Percentiles rank a stretch among this genome's conserved stretches.
phyloP scores from a whole-genome alignment of 2,797 vertebrate species.

The Glossophaga mutica region DNA sequence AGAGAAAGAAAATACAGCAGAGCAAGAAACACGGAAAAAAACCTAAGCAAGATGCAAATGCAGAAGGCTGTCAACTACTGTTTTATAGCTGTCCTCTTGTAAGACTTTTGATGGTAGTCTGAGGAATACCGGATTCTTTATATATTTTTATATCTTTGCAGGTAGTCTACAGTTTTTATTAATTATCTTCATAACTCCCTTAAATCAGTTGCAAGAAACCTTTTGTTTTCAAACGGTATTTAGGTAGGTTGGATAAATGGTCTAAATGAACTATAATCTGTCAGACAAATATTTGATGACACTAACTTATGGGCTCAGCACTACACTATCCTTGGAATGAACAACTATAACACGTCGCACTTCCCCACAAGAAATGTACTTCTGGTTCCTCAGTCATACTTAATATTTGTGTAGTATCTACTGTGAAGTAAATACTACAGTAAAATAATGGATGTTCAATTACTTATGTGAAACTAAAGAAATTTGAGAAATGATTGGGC shows the following conservation, averaged over 20 bases:
- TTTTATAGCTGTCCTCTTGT: neutral
- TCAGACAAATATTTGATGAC: neutral
- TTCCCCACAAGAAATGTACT: neutral
- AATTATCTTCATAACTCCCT: neutral
- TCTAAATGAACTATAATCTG: neutral
- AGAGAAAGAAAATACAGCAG: neutral
- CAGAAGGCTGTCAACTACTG: neutral
- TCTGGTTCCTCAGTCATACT: neutral
- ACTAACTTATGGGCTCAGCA: neutral
- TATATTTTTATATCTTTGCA: neutral
- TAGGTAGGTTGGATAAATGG: neutral
- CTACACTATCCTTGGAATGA: neutral
- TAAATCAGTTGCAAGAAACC: neutral
- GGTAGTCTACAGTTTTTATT: neutral
- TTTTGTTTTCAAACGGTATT: neutral
- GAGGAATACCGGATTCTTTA: neutral
- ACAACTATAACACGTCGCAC: neutral
- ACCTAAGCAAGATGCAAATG: neutral
- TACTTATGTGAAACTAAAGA: neutral
- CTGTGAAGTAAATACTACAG: neutral
- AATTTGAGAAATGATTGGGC: neutral
- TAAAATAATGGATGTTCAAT: neutral
- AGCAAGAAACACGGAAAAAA: neutral
- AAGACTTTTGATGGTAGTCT: neutral
- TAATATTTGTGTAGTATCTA: neutral